Evolutionary conservation across 2,888 invertebrate genomes (phyloP).

Genomic region (Venusia cambrica): DNA sequence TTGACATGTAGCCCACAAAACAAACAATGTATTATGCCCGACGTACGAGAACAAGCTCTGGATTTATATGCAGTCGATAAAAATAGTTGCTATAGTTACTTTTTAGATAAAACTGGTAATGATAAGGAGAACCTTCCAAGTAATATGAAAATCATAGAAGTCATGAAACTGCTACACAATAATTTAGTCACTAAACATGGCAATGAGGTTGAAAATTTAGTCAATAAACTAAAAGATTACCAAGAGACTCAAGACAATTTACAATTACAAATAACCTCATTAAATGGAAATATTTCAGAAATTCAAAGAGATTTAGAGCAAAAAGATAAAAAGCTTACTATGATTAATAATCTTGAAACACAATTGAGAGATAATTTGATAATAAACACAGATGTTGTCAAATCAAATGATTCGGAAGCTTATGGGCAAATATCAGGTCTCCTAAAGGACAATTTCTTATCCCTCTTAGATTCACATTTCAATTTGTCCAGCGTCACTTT

Average conservation of each 20-base stretch:
- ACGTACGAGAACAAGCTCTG: conserved; percentile 45
- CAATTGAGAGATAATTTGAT: conserved; percentile 44
- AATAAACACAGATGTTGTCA: conserved; percentile 34
- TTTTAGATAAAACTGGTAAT: conserved; percentile 48
- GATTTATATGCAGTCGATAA: conserved; percentile 56
- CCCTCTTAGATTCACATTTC: conserved; percentile 51
- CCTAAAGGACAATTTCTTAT: conserved; percentile 52
- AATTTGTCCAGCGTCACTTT: conserved; percentile 38
- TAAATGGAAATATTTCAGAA: conserved; percentile 38
- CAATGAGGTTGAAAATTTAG: conserved; percentile 60
- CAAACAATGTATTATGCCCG: conserved; percentile 40
- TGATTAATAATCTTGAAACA: conserved; percentile 37
- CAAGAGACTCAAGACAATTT: conserved; percentile 48
- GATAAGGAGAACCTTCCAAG: conserved; percentile 40
- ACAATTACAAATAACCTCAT: conserved; percentile 38
- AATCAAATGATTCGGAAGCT: conserved; percentile 17
- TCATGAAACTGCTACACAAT: conserved; percentile 62
- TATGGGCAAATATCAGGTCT: conserved; percentile 34
- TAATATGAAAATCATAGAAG: conserved; percentile 55
- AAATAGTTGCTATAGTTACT: conserved; percentile 58
- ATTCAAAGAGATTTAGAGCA: conserved; percentile 43
- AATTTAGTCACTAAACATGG: conserved; percentile 51
- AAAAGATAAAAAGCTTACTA: conserved; percentile 40
- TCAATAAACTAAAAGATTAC: conserved; percentile 56
- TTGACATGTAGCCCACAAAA: conserved; percentile 30